Conservation (phyloP, 2,113 vertebrate species). For the Microtus pennsylvanicus region DNA sequence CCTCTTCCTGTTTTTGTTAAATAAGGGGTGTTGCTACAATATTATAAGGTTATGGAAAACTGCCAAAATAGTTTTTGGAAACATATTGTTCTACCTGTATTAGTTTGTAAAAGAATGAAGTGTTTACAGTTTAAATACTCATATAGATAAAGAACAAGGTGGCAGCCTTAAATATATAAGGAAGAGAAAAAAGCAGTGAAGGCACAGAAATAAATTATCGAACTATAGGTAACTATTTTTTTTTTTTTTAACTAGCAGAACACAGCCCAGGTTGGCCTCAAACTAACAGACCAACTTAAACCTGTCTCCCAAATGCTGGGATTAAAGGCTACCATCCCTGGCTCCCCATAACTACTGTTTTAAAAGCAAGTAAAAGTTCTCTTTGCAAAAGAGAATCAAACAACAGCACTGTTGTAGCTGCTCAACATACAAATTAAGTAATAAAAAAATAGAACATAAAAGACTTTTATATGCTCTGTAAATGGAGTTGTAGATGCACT, state of each 20-base stretch:
- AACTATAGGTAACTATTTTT: neutral
- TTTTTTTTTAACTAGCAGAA: neutral
- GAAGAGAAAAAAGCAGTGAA: neutral
- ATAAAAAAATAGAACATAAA: slow-evolving; percentile 30
- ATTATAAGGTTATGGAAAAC: slow-evolving; percentile 50
- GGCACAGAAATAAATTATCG: slow-evolving; percentile 45
- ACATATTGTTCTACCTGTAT: slow-evolving; percentile 41
- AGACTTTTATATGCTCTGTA: neutral
- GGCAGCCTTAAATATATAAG: neutral
- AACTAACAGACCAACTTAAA: neutral
- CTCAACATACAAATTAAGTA: slow-evolving; percentile 22
- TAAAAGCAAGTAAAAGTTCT: slow-evolving; percentile 34
- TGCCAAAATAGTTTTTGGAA: slow-evolving; percentile 53
- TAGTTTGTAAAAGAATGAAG: slow-evolving; percentile 55
- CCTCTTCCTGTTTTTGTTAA: slow-evolving; percentile 49
- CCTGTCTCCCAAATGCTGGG: neutral
- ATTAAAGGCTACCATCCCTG: neutral
- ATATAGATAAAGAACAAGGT: slow-evolving; percentile 35
- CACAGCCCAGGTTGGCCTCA: neutral
- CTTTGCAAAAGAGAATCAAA: slow-evolving; percentile 59
- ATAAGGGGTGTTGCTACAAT: slow-evolving; percentile 26
- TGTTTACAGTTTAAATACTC: neutral
- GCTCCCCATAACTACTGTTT: slow-evolving; percentile 52
- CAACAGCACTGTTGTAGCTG: neutral
- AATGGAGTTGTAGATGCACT: neutral